Evolutionary conservation across 2,888 invertebrate genomes (phyloP).

Genomic region (Caenorhabditis becei): DNA sequence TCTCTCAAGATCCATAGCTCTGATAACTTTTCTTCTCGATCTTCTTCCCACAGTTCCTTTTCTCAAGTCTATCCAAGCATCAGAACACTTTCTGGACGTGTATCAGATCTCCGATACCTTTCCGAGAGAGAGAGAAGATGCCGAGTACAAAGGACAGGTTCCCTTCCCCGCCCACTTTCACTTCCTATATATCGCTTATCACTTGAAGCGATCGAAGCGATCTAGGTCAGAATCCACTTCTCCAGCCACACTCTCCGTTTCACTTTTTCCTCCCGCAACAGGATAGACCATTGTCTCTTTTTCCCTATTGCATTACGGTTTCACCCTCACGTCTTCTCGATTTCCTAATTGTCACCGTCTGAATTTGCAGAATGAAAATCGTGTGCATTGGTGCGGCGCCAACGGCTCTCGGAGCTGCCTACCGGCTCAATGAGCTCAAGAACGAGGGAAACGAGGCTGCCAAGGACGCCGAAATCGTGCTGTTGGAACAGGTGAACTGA

Average conservation of each 20-base stretch:
- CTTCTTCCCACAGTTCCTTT: neutral
- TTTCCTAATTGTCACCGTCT: slow-evolving; percentile 3
- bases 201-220: slow-evolving; percentile 29
- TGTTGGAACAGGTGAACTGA: slow-evolving; percentile 74
- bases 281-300: no score
- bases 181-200: slow-evolving; percentile 22
- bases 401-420: slow-evolving; percentile 80
- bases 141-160: slow-evolving; percentile 50
- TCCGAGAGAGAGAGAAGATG: no score
- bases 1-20: slow-evolving; percentile 24
- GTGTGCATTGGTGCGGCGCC: slow-evolving; percentile 80
- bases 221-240: slow-evolving; percentile 50
- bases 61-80: slow-evolving; percentile 14
- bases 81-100: no score
- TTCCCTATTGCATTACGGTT: no score
- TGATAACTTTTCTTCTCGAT: no score
- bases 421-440: slow-evolving; percentile 77
- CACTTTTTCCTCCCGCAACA: neutral
- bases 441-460: slow-evolving; percentile 69
- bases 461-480: slow-evolving; percentile 75
- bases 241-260: slow-evolving; percentile 14
- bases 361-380: slow-evolving; percentile 65
- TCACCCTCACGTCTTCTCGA: neutral
- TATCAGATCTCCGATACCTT: no score
- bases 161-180: slow-evolving; percentile 23